These are phyloP conservation scores for Amiota communis DNA, from an alignment of 2,888 invertebrate genomes.

Conservation along the genomic window DNA sequence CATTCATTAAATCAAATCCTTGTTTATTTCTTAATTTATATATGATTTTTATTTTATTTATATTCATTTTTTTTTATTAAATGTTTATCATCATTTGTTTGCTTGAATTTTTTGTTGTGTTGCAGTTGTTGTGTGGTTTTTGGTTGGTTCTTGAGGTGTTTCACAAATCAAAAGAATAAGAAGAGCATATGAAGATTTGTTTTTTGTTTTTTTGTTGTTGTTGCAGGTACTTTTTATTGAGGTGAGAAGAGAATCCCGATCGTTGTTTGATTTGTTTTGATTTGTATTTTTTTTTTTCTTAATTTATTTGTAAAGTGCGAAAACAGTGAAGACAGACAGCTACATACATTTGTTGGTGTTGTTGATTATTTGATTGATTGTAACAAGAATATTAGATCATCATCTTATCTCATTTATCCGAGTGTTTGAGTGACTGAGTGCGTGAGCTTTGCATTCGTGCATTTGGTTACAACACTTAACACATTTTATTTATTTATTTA, in stretches of 20 bases:
- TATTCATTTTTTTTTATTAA: slow-evolving; percentile 5
- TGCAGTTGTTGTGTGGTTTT: too few species aligned
- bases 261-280: slow-evolving; percentile 2
- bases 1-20: too few species aligned
- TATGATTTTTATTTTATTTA: slow-evolving; percentile 17
- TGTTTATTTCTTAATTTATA: slow-evolving; percentile 23
- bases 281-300: neutral
- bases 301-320: neutral
- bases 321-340: too few species aligned
- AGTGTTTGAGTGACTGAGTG: slow-evolving; percentile 4
- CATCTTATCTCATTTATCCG: too few species aligned
- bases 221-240: slow-evolving; percentile 64
- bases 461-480: neutral
- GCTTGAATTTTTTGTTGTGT: too few species aligned
- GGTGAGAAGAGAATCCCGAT: slow-evolving; percentile 48
- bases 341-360: too few species aligned
- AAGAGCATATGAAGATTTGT: slow-evolving; percentile 4
- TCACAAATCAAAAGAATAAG: neutral
- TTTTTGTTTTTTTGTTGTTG: slow-evolving; percentile 33
- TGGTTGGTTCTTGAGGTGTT: neutral
- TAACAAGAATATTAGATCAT: too few species aligned
- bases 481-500: slow-evolving; percentile 27
- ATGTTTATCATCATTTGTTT: neutral
- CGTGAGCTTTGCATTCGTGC: neutral
- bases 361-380: neutral